Evolutionary conservation across 1,140 invertebrate species (phyloP), one percentile per base, ranked within the genome.

Genomic region (Megathymus violae): DNA sequence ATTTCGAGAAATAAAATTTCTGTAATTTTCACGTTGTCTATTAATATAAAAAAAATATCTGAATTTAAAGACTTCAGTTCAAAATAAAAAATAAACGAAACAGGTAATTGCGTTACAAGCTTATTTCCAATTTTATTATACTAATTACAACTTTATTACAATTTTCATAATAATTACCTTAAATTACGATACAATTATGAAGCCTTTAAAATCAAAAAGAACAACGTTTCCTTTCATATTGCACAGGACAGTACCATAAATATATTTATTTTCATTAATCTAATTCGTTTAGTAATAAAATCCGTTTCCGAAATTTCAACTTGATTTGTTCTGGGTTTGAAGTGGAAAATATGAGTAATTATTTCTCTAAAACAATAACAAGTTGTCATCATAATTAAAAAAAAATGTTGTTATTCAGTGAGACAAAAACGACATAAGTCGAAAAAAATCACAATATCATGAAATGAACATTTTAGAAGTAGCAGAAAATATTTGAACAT

Each of bases 121-220:
- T 76, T 85, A 86, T 76, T 74, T 74, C 79, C 76, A 77, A 78
- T 83, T 78, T 36, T 65, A 75, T 77, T 79, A 84, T 71, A 80
- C 81, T 85, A 85, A 86, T 85, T 86, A 89, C 80, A 89, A 76
- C 65, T 86, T 87, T 85, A 79, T 75, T 83, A 89, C 83, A 88
- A 79, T 82, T 86, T 88, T 82, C 78, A 81, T 76, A 60, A 75
- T 76, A 76, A 76, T 81, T 76, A 73, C 66, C 77, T 82, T 80
- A 84, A 60, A 74, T 73, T 85, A 89, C 66, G 76, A 82, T 84
- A 84, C 60, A 74, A 71, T 80, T 87, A 88, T 79, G 78, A 88
- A 90, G 88, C 84, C 71, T 78, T 73, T 74, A 67, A 77, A 81
- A 80, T 74, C 60, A 67, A 79, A 79, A 80, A 71, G 54, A 80